Conservation (phyloP, 2,113 vertebrate genomes). For the Merops nubicus region DNA sequence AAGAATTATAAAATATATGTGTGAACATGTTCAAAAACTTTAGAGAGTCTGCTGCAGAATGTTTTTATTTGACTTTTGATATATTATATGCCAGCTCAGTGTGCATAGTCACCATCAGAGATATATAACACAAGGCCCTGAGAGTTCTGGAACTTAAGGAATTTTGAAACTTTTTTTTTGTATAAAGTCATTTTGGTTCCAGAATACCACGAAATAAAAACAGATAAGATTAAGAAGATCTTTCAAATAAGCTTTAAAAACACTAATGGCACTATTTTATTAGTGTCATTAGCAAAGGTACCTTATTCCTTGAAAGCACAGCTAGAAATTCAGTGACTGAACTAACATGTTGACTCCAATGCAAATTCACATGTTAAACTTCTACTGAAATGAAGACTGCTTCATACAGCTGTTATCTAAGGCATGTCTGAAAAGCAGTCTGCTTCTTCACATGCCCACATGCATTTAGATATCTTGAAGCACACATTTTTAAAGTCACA, state of each 20-base stretch:
- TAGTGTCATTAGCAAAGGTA: neutral
- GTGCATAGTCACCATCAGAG: neutral
- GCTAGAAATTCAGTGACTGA: neutral
- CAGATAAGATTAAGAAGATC: neutral
- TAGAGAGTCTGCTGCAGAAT: neutral
- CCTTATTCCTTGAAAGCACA: neutral
- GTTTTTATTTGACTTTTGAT: neutral
- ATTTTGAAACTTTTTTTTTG: neutral
- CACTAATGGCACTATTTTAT: neutral
- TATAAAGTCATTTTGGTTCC: neutral
- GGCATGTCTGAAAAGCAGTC: neutral
- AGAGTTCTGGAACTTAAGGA: neutral
- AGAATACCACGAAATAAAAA: neutral
- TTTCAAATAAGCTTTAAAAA: neutral
- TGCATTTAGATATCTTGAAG: neutral
- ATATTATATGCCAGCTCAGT: neutral
- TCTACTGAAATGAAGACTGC: neutral
- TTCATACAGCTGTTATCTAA: neutral
- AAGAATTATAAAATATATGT: neutral
- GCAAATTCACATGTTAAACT: neutral
- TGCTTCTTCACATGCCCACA: neutral
- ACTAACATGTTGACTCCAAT: neutral
- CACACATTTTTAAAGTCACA: neutral
- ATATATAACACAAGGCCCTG: neutral
- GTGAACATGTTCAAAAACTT: neutral